These are phyloP conservation scores for Zaprionus ornatus DNA, from an alignment of 1,140 invertebrate genomes.

Conservation along the genomic window DNA sequence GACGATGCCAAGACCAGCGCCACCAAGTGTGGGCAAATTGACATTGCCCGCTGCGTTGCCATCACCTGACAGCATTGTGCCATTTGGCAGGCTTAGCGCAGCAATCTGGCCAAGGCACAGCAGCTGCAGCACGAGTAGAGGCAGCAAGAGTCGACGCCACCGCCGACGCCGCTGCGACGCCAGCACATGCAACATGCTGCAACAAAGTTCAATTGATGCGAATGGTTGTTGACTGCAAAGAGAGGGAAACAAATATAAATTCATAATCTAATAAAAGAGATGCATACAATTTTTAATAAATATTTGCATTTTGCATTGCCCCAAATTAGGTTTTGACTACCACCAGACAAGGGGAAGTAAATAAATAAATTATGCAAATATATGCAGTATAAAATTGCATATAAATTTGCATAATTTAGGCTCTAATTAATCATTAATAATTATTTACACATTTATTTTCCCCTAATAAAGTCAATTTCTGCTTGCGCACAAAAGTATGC, in stretches of 20 bases:
- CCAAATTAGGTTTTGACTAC: neutral
- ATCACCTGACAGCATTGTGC: constrained; percentile 43
- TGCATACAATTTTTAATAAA: neutral
- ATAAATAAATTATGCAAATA: neutral
- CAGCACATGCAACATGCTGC: constrained; percentile 12
- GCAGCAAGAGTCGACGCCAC: constrained; percentile 2
- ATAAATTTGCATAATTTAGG: neutral
- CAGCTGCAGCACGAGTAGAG: constrained; percentile 24
- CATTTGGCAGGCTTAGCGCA: constrained; percentile 52
- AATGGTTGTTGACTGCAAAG: constrained; percentile 40
- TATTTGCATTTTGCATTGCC: neutral
- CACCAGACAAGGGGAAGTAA: neutral
- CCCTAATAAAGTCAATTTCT: neutral
- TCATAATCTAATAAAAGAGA: neutral
- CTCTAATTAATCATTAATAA: neutral
- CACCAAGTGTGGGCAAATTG: constrained; percentile 44
- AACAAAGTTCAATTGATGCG: neutral
- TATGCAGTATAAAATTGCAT: neutral
- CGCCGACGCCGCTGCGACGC: neutral
- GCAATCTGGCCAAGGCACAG: constrained; percentile 13
- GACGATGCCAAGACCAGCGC: constrained; percentile 22
- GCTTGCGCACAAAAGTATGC: constrained; percentile 31
- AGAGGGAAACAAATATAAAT: neutral
- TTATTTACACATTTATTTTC: neutral
- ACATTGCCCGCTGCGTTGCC: constrained; percentile 40